Percentiles rank a stretch among this genome's conserved stretches.
These are phyloP conservation scores for Microcebus griseorufus DNA, from an alignment of 2,113 vertebrate species.

Conservation along the genomic window DNA sequence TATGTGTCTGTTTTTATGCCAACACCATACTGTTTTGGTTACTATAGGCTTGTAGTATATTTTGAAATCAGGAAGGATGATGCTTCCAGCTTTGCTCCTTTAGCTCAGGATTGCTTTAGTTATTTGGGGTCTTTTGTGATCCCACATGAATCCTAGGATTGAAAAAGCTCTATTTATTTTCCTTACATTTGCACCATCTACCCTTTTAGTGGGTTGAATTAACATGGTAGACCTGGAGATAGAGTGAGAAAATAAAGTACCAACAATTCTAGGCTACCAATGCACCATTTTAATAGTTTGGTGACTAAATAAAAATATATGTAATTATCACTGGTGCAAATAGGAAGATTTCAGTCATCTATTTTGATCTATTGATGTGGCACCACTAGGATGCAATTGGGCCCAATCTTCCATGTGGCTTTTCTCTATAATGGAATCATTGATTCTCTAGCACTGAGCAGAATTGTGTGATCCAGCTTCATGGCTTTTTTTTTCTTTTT, in stretches of 20 bases:
- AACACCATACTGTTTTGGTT: background rate
- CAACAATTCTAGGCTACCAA: background rate
- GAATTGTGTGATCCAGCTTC: background rate
- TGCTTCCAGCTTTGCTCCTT: background rate
- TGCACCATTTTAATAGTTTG: background rate
- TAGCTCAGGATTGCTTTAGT: background rate
- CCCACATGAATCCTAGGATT: background rate
- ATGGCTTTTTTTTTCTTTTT: background rate
- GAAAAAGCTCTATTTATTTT: background rate
- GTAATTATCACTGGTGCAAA: background rate
- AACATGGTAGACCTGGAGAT: background rate
- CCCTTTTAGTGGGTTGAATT: background rate
- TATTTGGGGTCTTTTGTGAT: background rate
- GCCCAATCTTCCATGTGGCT: background rate
- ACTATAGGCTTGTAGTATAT: background rate
- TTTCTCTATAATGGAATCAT: background rate
- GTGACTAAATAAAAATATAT: background rate
- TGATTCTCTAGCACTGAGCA: background rate
- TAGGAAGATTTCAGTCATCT: background rate
- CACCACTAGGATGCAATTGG: fast-evolving
- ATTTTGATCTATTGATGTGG: no score
- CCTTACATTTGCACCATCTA: fast-evolving
- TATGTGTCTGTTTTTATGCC: background rate
- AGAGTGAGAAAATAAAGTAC: background rate
- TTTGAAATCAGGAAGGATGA: background rate